Base-by-base conservation (phyloP, 2,888 invertebrate genomes). In the Caenorhabditis becei region DNA sequence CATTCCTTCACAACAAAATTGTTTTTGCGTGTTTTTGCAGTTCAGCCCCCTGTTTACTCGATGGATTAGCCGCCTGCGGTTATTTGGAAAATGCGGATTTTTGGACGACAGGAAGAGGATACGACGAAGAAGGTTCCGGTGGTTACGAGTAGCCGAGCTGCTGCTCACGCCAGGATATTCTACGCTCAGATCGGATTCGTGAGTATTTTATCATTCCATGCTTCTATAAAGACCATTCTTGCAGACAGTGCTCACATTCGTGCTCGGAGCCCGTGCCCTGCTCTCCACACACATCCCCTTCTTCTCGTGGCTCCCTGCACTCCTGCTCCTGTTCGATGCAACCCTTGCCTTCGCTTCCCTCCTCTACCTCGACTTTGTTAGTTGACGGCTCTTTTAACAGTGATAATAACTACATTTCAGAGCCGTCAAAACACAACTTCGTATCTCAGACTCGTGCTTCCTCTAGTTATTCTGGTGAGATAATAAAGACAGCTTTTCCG, bases 231-330 rank as follows among this genome's bases (percentile, higher is more conserved):
- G 20, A n/a, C 8, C n/a, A 20, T 35, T 54, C 53, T 23, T 3
- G 70, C 72, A 82, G 82, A 78, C 74, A 11, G 16, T 74, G 3
- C 51, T 63, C 26, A 78, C 77, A 16, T 58, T 74, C 24, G 37
- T 69, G 20, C 61, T 82, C 14, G 77, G 82, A 24, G 28, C 74
- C 26, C 75, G 77, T 10, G 72, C 74, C 20, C 74, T 82, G n/a
- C 63, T 82, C n/a, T 69, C 72, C 35, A 58, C 49, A 23, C 71
- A 77, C 28, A 74, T 82, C 49, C 69, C 77, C 28, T 77, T 78
- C 28, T 77, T 77, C 62, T 70, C 77, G 2, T 82, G 82, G 82
- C 77, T 82, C n/a, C 77, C 82, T 1, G 77, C 77, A 23, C 69
- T 82, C 44, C 47, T 77, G 4, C 77, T 82, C 4, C 62, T 82